Evolutionary conservation across 2,888 invertebrate species (phyloP), one percentile per base, ranked within the genome.

Genomic region (Thalpophila matura): DNA sequence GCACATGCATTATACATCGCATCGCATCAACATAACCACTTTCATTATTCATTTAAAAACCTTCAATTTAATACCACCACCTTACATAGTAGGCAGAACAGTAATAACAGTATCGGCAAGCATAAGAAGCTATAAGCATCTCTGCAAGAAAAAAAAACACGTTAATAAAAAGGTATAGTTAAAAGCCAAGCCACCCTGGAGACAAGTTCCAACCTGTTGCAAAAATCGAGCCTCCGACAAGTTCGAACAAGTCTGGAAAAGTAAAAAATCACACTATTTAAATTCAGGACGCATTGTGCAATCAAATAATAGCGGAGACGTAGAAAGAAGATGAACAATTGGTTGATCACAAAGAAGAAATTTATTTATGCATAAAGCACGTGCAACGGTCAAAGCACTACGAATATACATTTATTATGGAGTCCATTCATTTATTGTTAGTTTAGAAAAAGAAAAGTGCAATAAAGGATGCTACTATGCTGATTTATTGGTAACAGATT

Each of bases 141-240:
- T 51, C 57, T 53, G 10, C 43, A 5, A 43, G 35, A 45, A 66
- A 75, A 60, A 45, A 66, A 75, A 60, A 65, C 27, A 61, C 31
- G n/a, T 20, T 5, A 26, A 6, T 56, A 60, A 77, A 79, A 79
- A 81, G 35, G 42, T 67, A 70, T 68, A 76, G 66, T 65, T 50
- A 61, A 69, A 50, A 45, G 22, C 43, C 35, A 53, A 76, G 22
- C 62, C 49, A 75, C 62, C 69, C 62, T 40, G 42, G 55, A 57
- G 58, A 88, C 93, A 88, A 79, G 92, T 91, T 80, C 6, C 84
- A 90, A 92, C 93, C 90, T 93, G 93, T 89, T 79, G 50, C 77
- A 65, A 80, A 82, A 74, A 70, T 74, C 16, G 64, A 64, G 72
- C 65, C 77, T 75, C 70, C 38, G 58, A 86, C 91, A 86, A 79